Evolutionary conservation across 2,113 vertebrate genomes (phyloP), one percentile per base, ranked within the genome.

Genomic region (Falco punctatus): DNA sequence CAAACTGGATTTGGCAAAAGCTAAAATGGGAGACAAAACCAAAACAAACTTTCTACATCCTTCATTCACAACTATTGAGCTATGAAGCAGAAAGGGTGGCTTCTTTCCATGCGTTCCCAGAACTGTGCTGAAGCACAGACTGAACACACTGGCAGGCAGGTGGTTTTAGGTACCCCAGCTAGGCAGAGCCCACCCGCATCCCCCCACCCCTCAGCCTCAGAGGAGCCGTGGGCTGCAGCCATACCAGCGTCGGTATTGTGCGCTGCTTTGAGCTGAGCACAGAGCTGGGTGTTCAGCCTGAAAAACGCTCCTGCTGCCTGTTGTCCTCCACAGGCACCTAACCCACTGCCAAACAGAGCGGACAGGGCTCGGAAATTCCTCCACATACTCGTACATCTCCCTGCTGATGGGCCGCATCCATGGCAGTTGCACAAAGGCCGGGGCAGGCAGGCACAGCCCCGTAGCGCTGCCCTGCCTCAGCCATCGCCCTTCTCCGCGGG

Each of bases 121-220:
- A 6, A 22, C 58, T 1, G 5, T 17, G 52, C 57, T 21, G 38
- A 20, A 54, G 38, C 0, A 1, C n/a, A 30, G 30, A 42, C 44
- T 0, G 1, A 55, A 40, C 46, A 27, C 51, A 48, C 32, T 5
- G 42, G 33, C 0, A 2, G 33, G 15, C 28, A 16, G 21, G n/a
- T n/a, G 14, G 23, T 48, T 70, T 33, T 28, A 48, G 54, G 33
- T 16, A 52, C 38, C 44, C 38, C 40, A 9, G 51, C 18, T 6
- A 33, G 40, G 27, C 28, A 59, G 10, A 44, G 15, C n/a, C 52
- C 1, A 0, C 26, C 28, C 0, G 0, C 20, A 27, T 13, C 33
- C 26, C 32, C 71, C 74, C 26, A 22, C 33, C 58, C 28, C 24
- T 33, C 20, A 4, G 54, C 61, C n/a, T 48, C 44, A 35, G 30